These are phyloP conservation scores for Perca schrenkii DNA, from an alignment of 2,113 vertebrate species.

Conservation along the genomic window DNA sequence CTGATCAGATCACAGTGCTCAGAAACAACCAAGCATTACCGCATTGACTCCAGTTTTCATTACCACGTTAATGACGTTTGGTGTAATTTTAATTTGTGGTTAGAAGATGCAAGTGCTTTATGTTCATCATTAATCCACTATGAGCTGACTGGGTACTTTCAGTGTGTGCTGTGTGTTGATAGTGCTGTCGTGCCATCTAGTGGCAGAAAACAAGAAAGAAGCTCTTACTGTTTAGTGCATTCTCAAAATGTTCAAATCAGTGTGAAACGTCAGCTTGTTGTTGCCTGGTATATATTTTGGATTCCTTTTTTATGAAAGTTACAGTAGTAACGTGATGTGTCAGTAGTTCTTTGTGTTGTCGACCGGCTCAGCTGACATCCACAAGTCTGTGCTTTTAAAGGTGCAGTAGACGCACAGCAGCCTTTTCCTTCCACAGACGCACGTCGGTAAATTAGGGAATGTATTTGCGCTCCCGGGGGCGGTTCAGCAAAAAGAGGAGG, in stretches of 20 bases:
- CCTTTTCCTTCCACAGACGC: too few relatives aligned
- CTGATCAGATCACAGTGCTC: background rate
- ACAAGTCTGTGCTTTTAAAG: slow-evolving; percentile 30
- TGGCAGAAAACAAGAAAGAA: slow-evolving; percentile 30
- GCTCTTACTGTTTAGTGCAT: background rate
- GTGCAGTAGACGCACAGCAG: too few relatives aligned
- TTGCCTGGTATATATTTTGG: background rate
- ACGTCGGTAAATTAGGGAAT: too few relatives aligned
- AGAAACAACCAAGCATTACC: background rate
- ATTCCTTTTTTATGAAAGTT: background rate
- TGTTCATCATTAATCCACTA: background rate
- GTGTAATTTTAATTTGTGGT: slow-evolving; percentile 4
- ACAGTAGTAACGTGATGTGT: background rate
- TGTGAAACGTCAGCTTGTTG: background rate
- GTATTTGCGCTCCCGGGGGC: too few relatives aligned
- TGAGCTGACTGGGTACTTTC: background rate
- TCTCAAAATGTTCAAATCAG: background rate
- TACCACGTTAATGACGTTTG: slow-evolving; percentile 1
- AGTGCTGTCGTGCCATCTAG: slow-evolving; percentile 59
- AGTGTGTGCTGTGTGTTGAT: background rate
- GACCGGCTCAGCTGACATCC: slow-evolving; percentile 57
- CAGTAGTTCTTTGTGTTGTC: slow-evolving; percentile 32
- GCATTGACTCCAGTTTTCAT: background rate
- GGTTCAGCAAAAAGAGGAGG: too few relatives aligned
- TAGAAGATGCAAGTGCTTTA: slow-evolving; percentile 12